These are phyloP conservation scores for Formica aserva DNA, from an alignment of 2,888 invertebrate genomes.

Conservation along the genomic window DNA sequence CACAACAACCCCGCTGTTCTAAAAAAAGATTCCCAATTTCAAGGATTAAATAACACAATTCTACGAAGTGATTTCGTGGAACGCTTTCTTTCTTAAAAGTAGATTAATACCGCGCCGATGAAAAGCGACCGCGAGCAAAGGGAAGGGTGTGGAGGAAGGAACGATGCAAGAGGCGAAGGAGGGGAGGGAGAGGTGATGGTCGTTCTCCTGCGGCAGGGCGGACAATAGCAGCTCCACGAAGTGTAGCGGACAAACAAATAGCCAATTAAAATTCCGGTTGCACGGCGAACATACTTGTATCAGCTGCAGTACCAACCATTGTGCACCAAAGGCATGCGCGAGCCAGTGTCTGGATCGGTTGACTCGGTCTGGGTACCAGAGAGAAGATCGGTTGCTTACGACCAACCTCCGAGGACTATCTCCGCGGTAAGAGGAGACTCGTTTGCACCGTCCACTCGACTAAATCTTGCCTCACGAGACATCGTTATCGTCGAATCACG, in stretches of 20 bases:
- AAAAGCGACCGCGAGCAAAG: constrained; percentile 56
- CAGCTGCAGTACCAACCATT: constrained; percentile 80
- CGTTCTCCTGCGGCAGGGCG: constrained; percentile 68
- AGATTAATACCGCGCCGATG: constrained; percentile 65
- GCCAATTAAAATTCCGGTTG: constrained; percentile 84
- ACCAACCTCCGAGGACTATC: constrained; percentile 73
- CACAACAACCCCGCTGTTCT: background rate
- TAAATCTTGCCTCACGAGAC: constrained; percentile 63
- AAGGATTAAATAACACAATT: constrained; percentile 40
- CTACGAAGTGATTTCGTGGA: constrained; percentile 13
- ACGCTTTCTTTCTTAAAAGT: constrained; percentile 50
- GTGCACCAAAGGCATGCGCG: constrained; percentile 79
- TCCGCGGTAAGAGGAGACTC: constrained; percentile 64
- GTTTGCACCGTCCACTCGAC: constrained; percentile 71
- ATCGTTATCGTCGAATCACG: constrained; percentile 70
- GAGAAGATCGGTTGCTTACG: constrained; percentile 77
- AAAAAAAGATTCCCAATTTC: constrained; percentile 39
- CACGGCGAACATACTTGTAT: constrained; percentile 82
- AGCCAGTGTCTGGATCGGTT: constrained; percentile 77
- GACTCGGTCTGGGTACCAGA: constrained; percentile 73
- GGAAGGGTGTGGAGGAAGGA: constrained; percentile 9
- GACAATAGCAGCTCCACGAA: constrained; percentile 79
- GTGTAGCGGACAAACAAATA: constrained; percentile 83
- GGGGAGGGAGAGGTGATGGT: constrained; percentile 59
- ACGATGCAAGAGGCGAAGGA: constrained; percentile 20